Percentiles rank a stretch among this genome's conserved stretches.
These are phyloP conservation scores for Cavia porcellus DNA, from an alignment of 2,113 vertebrate species.

Conservation along the genomic window DNA sequence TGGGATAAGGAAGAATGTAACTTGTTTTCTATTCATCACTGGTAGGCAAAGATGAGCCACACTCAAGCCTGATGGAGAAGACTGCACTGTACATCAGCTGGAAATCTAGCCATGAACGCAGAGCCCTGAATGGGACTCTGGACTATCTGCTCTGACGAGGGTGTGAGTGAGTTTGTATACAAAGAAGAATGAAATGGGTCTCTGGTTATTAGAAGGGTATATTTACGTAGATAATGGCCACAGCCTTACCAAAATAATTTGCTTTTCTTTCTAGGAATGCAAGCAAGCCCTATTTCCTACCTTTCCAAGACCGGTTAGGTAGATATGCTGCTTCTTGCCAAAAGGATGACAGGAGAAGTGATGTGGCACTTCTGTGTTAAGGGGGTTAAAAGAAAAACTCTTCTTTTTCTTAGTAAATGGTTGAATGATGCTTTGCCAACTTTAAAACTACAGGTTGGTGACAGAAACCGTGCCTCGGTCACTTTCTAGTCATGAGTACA, in stretches of 20 bases:
- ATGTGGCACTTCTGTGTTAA: background rate
- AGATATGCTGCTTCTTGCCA: background rate
- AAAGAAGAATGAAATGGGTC: background rate
- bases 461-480: background rate
- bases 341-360: background rate
- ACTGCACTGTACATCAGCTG: background rate
- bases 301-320: background rate
- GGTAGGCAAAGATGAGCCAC: background rate
- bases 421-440: background rate
- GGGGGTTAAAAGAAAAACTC: background rate
- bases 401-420: background rate
- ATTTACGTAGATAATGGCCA: background rate
- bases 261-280: slow-evolving; percentile 5
- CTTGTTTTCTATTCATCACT: background rate
- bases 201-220: background rate
- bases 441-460: background rate
- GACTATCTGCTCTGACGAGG: background rate
- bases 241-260: background rate
- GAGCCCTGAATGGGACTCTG: background rate
- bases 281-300: background rate
- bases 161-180: background rate
- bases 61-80: background rate
- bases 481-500: background rate
- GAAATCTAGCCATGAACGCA: background rate
- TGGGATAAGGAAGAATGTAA: background rate